Evolutionary conservation across 2,113 vertebrate genomes (phyloP).

Genomic region (Epinephelus fuscoguttatus): DNA sequence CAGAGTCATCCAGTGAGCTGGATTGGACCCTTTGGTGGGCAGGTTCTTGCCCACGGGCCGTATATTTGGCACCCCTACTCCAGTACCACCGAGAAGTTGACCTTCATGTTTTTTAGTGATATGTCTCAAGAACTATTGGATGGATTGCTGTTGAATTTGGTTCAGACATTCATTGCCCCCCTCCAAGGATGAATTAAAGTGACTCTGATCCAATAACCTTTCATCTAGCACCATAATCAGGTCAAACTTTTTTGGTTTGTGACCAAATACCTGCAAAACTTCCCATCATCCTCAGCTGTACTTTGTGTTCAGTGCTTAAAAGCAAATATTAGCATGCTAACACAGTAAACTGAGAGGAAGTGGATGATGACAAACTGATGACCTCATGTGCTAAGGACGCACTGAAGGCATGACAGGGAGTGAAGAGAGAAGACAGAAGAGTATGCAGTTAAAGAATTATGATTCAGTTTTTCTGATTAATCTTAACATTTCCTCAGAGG

Average conservation of each 20-base stretch:
- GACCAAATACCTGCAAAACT: not conserved
- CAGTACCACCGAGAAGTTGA: no score
- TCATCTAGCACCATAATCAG: not conserved
- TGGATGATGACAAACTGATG: no score
- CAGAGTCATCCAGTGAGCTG: no score
- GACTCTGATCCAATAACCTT: not conserved
- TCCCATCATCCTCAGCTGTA: not conserved
- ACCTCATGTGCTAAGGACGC: not conserved
- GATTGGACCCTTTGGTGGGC: no score
- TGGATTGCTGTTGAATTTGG: not conserved
- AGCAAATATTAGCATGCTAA: not conserved
- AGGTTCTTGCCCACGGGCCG: no score
- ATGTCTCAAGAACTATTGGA: no score
- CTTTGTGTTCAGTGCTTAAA: not conserved
- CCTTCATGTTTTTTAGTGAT: no score
- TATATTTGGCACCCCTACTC: no score
- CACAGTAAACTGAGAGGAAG: not conserved
- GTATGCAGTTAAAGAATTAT: not conserved
- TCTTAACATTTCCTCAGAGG: slow-evolving; percentile 7
- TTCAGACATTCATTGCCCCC: not conserved
- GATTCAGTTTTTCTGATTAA: not conserved
- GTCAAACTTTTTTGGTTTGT: not conserved
- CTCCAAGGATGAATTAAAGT: not conserved
- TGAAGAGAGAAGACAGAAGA: not conserved
- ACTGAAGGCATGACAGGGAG: not conserved